Evolutionary conservation across 2,113 vertebrate species (phyloP).

Genomic region (Vombatus ursinus): DNA sequence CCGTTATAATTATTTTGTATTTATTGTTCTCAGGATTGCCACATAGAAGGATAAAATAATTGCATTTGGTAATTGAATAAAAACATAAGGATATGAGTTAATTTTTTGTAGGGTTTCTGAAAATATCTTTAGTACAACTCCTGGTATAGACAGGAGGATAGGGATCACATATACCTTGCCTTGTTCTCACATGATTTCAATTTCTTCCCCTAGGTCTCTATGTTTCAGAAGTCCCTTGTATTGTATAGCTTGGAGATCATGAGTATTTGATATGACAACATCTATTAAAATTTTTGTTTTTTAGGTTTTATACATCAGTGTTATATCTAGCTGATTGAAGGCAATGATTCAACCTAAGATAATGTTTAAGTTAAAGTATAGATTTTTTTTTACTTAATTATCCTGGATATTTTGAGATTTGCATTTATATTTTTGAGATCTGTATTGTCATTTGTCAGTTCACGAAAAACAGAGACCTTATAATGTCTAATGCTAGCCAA

Average conservation of each 20-base stretch:
- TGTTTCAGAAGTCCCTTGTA: background rate
- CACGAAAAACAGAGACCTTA: no score
- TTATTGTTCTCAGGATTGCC: background rate
- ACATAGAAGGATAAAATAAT: background rate
- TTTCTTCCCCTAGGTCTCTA: background rate
- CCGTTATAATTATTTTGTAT: no score
- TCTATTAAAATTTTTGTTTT: background rate
- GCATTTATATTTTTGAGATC: no score
- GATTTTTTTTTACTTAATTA: background rate
- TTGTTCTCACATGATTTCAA: background rate
- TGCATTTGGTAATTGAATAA: background rate
- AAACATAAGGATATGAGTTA: background rate
- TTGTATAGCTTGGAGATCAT: background rate
- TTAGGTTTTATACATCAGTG: no score
- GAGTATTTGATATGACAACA: background rate
- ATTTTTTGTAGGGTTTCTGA: background rate
- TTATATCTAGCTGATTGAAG: background rate
- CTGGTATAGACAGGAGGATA: background rate
- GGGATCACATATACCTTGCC: background rate
- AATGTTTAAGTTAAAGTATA: background rate
- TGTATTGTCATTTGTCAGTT: no score
- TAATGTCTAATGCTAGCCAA: no score
- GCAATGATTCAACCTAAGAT: background rate
- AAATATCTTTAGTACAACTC: background rate
- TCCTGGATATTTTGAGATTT: no score